Percentiles rank a stretch among this genome's conserved stretches.
phyloP scores from a whole-genome alignment of 2,888 invertebrate genomes.

The Choreutis nemorana region DNA sequence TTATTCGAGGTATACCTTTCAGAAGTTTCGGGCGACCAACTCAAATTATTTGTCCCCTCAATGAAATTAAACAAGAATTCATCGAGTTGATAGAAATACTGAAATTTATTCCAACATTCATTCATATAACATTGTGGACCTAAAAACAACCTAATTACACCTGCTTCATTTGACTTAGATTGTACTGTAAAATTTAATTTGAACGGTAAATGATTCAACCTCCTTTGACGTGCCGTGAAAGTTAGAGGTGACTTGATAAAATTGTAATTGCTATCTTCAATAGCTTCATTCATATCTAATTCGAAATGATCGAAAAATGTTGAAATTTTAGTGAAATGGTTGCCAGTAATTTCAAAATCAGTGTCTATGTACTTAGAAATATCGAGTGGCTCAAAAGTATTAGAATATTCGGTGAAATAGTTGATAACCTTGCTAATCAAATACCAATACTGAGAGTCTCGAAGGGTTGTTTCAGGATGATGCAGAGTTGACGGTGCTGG shows the following conservation, averaged over 20 bases:
- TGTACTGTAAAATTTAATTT: conserved; percentile 31
- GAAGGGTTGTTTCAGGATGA: conserved; percentile 43
- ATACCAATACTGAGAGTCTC: conserved; percentile 45
- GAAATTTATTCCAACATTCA: conserved; percentile 31
- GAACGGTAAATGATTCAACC: conserved; percentile 34
- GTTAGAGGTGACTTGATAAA: conserved; percentile 15
- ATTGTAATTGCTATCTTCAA: conserved; percentile 17
- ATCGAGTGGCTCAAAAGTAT: conserved; percentile 28
- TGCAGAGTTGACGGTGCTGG: conserved; percentile 48
- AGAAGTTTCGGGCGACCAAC: conserved; percentile 33
- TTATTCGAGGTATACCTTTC: conserved; percentile 25
- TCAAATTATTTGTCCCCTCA: conserved; percentile 31
- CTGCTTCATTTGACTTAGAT: conserved; percentile 22
- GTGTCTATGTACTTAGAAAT: conserved; percentile 30
- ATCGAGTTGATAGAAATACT: conserved; percentile 41
- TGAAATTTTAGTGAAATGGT: conserved; percentile 26
- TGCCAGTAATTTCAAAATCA: conserved; percentile 26
- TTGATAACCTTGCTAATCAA: conserved; percentile 31
- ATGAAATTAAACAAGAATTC: conserved; percentile 24
- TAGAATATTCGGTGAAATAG: conserved; percentile 36
- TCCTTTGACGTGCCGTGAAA: conserved; percentile 35
- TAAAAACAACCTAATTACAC: conserved; percentile 36
- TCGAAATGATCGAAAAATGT: conserved; percentile 40
- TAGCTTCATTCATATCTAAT: conserved; percentile 29
- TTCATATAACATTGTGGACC: conserved; percentile 34